A percentile compares a stretch with the other conserved stretches of the same genome.
Conservation (phyloP, 92 coral and sea anemone genomes). For the Epizoanthus stellaris region DNA sequence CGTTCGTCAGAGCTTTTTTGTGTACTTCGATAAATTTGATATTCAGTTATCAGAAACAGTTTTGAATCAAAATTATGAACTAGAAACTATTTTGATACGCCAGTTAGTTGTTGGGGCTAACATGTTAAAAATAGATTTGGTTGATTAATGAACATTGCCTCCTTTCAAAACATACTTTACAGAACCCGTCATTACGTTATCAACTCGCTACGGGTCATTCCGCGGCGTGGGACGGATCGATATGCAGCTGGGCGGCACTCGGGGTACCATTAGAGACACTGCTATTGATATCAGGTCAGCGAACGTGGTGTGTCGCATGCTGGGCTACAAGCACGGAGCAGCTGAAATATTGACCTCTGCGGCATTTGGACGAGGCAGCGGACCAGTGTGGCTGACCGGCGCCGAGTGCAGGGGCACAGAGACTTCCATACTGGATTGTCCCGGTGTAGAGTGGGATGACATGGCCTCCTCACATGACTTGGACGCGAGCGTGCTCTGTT, state of each 20-base stretch:
- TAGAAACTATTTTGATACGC: not conserved
- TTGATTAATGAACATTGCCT: not conserved
- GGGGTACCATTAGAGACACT: slow-evolving; percentile 19
- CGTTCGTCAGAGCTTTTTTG: no score
- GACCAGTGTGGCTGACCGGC: slow-evolving; percentile 16
- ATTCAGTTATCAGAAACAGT: not conserved
- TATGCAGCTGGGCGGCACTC: not conserved
- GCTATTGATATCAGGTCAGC: slow-evolving; percentile 24
- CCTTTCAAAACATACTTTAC: not conserved
- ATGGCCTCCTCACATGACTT: not conserved
- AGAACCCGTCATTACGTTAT: slow-evolving; percentile 1
- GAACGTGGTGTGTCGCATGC: slow-evolving; percentile 6
- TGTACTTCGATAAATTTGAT: no score
- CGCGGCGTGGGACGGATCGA: not conserved
- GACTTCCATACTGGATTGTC: slow-evolving; percentile 13
- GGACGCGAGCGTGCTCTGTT: not conserved
- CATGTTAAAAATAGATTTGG: not conserved
- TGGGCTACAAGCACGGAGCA: slow-evolving; percentile 10
- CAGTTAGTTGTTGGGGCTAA: not conserved
- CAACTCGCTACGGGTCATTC: not conserved
- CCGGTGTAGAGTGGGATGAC: slow-evolving; percentile 18
- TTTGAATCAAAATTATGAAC: not conserved
- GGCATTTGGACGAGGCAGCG: not conserved
- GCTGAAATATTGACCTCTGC: not conserved
- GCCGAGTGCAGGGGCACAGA: slow-evolving; percentile 11